Evolutionary conservation across 2,113 vertebrate genomes (phyloP).

Genomic region (Esox niger): DNA sequence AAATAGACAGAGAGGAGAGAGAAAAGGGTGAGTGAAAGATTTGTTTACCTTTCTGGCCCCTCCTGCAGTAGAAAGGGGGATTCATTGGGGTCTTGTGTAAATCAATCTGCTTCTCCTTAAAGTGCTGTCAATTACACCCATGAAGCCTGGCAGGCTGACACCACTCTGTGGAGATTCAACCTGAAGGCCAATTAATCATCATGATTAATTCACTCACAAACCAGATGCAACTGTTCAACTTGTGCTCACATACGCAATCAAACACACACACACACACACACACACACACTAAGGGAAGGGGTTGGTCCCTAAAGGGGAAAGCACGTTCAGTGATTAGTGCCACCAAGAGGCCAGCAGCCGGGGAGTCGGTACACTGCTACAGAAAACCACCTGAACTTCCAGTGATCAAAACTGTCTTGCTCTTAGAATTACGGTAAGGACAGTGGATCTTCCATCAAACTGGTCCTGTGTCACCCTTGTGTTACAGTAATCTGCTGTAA

Average conservation of each 20-base stretch:
- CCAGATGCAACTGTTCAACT: slow-evolving; percentile 72
- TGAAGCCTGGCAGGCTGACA: slow-evolving; percentile 75
- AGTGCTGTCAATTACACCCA: slow-evolving; percentile 75
- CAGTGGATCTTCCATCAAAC: slow-evolving; percentile 14
- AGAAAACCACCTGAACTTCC: no score
- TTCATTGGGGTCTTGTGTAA: slow-evolving; percentile 76
- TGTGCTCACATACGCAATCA: slow-evolving; percentile 7
- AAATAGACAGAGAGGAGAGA: slow-evolving; percentile 38
- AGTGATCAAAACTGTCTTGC: background rate
- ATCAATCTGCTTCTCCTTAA: slow-evolving; percentile 80
- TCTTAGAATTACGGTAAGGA: slow-evolving; percentile 43
- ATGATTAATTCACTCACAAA: slow-evolving; percentile 79
- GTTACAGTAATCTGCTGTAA: slow-evolving; percentile 20
- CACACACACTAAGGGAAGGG: background rate
- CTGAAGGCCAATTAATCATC: slow-evolving; percentile 80
- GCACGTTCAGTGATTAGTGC: no score
- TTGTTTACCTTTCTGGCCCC: slow-evolving; percentile 72
- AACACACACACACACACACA: background rate
- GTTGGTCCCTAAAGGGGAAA: no score
- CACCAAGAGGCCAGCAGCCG: no score
- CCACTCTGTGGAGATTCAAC: slow-evolving; percentile 77
- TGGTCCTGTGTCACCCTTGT: slow-evolving; percentile 6
- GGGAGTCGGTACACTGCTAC: no score
- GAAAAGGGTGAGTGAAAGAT: slow-evolving; percentile 53
- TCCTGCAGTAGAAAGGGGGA: slow-evolving; percentile 50